Evolutionary conservation across 2,113 vertebrate genomes (phyloP), one percentile per base, ranked within the genome.

Genomic region (Plectropomus leopardus): DNA sequence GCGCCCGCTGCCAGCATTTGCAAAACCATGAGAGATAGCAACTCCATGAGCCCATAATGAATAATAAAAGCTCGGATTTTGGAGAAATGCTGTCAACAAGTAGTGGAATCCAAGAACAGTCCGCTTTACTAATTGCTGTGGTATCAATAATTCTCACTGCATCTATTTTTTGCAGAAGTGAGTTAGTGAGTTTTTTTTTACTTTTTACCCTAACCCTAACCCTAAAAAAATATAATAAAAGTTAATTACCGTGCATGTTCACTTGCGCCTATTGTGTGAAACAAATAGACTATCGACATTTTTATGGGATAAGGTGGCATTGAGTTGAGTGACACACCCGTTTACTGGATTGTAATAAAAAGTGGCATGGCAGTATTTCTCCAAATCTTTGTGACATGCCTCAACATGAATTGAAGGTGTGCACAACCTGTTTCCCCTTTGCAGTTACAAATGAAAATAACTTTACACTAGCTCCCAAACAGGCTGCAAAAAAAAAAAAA

Each of bases 21-120:
- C 42, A 61, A 63, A 66, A 36, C 4, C 34, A 19, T 16, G 10
- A 76, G 28, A 67, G 67, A 75, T 30, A 76, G 24, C 14, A 40
- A 28, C 58, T 51, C 30, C 11, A 8, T 48, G 51, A 71, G 55
- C 14, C 14, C 55, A 28, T 28, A 3, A 45, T 21, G 17, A 40
- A 63, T 5, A 32, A 66, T 32, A 30, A 66, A 48, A 57, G 36
- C 51, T 64, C 50, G 11, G 21, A 66, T 30, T 11, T 23, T 45
- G 24, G 23, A 24, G 4, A 51, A 71, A 58, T 42, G n/a, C 30
- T 83, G 61, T 72, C 85, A 89, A 89, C 82, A 88, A 86, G 84
- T 90, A 80, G 34, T 51, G 71, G 61, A 76, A 74, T 78, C n/a
- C 66, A 65, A 74, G 34, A 72, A 69, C 47, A 63, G 30, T 32